phyloP scores from a whole-genome alignment of 2,888 invertebrate species.

The Hydraecia micacea region DNA sequence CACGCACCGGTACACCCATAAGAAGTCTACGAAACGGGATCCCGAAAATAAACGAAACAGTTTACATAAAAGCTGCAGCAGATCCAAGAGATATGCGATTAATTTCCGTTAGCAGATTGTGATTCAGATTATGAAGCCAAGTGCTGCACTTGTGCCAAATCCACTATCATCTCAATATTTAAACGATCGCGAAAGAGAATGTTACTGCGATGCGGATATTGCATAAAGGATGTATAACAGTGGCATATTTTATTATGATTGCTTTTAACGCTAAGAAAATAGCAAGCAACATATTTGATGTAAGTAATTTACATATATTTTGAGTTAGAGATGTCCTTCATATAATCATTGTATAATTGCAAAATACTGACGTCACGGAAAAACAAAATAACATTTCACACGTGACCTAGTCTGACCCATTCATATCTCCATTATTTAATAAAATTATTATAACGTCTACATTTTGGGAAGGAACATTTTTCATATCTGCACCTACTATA shows the following conservation, averaged over 20 bases:
- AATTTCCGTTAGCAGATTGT: slow-evolving; percentile 51
- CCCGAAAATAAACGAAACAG: slow-evolving; percentile 11
- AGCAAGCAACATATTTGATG: not conserved
- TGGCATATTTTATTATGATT: slow-evolving; percentile 16
- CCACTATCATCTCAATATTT: slow-evolving; percentile 48
- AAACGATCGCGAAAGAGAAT: slow-evolving; percentile 46
- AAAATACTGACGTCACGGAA: slow-evolving; percentile 36
- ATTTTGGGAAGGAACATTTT: slow-evolving; percentile 16
- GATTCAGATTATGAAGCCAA: slow-evolving; percentile 35
- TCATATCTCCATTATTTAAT: slow-evolving; percentile 19
- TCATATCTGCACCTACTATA: slow-evolving; percentile 4
- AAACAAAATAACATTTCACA: slow-evolving; percentile 24
- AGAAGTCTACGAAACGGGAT: slow-evolving; percentile 7
- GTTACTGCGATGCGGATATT: slow-evolving; percentile 31
- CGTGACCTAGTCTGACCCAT: slow-evolving; percentile 48
- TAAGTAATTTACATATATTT: slow-evolving; percentile 17
- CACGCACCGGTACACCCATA: slow-evolving; percentile 1
- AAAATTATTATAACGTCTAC: slow-evolving; percentile 17
- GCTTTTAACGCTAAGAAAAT: not conserved
- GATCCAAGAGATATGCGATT: slow-evolving; percentile 25
- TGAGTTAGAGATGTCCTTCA: slow-evolving; percentile 33
- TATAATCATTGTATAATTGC: slow-evolving; percentile 29
- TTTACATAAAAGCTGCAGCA: slow-evolving; percentile 2
- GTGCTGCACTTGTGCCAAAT: slow-evolving; percentile 46
- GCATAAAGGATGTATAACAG: slow-evolving; percentile 13